These are phyloP conservation scores for Fragum fragum DNA, from an alignment of 2,888 invertebrate species.

Conservation along the genomic window DNA sequence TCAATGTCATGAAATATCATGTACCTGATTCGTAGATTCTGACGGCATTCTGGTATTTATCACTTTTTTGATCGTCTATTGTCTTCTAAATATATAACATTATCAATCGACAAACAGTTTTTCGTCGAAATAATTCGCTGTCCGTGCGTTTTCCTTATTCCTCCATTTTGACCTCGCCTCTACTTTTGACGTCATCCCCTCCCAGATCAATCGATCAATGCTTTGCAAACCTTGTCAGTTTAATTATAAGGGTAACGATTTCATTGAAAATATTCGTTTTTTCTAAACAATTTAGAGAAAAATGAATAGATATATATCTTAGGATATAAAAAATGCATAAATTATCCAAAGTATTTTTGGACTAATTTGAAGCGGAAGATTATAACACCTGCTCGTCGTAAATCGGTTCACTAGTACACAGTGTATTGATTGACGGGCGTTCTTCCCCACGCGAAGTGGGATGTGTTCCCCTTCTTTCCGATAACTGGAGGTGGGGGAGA, in stretches of 20 bases:
- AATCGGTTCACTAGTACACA: slow-evolving; percentile 39
- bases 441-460: slow-evolving; percentile 21
- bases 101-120: not conserved
- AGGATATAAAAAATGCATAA: too few species aligned
- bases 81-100: not conserved
- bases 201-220: slow-evolving; percentile 46
- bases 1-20: not conserved
- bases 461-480: slow-evolving; percentile 53
- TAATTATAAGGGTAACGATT: too few species aligned
- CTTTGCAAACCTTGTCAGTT: slow-evolving; percentile 16
- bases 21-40: slow-evolving; percentile 59
- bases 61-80: not conserved
- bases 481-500: slow-evolving; percentile 38
- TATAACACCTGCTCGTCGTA: slow-evolving; percentile 34
- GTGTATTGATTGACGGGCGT: slow-evolving; percentile 62
- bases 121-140: slow-evolving; percentile 50
- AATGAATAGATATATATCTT: too few species aligned
- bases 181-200: slow-evolving; percentile 66
- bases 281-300: too few species aligned
- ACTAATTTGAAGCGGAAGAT: slow-evolving; percentile 41
- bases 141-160: slow-evolving; percentile 27
- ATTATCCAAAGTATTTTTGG: not conserved
- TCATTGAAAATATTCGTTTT: too few species aligned
- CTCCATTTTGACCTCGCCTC: slow-evolving; percentile 68
- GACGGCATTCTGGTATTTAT: slow-evolving; percentile 44